A percentile compares a stretch with the other conserved stretches of the same genome.
These are phyloP conservation scores for Agrilus cyanescens DNA, from an alignment of 2,888 invertebrate species.

Conservation along the genomic window DNA sequence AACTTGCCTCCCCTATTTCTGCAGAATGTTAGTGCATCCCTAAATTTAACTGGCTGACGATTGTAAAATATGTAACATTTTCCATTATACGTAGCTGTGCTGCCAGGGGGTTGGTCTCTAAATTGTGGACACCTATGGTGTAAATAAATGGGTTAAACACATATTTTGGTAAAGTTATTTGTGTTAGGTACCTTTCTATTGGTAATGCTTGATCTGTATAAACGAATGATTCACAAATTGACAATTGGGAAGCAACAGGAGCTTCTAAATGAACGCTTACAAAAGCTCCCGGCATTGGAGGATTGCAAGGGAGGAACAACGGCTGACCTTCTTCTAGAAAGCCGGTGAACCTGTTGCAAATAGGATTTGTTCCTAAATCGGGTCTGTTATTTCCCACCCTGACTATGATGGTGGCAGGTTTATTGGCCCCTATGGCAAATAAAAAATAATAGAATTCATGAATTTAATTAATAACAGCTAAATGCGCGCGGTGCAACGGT, in stretches of 20 bases:
- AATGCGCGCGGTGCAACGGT: too few relatives aligned
- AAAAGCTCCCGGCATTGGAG: slow-evolving; percentile 90
- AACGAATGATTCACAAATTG: slow-evolving; percentile 87
- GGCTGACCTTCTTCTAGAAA: slow-evolving; percentile 82
- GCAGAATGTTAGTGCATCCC: slow-evolving; percentile 71
- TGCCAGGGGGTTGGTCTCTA: slow-evolving; percentile 84
- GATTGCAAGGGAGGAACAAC: slow-evolving; percentile 83
- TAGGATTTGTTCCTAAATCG: slow-evolving; percentile 80
- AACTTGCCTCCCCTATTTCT: slow-evolving; percentile 41
- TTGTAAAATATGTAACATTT: slow-evolving; percentile 93
- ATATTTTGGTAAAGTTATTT: too few relatives aligned
- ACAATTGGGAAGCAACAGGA: slow-evolving; percentile 59
- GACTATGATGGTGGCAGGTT: slow-evolving; percentile 76
- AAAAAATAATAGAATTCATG: slow-evolving; percentile 1
- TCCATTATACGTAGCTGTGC: slow-evolving; percentile 86
- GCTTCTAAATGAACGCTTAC: slow-evolving; percentile 84
- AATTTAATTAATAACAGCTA: too few relatives aligned
- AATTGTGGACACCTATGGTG: slow-evolving; percentile 63
- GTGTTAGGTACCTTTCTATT: slow-evolving; percentile 51
- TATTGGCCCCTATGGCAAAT: slow-evolving; percentile 53
- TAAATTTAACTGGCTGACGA: slow-evolving; percentile 67
- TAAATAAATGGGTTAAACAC: too few relatives aligned
- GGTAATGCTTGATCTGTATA: slow-evolving; percentile 87
- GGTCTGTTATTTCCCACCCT: slow-evolving; percentile 88
- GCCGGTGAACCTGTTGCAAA: slow-evolving; percentile 84